Percentiles rank a stretch among this genome's conserved stretches.
Evolutionary conservation across 2,888 invertebrate species (phyloP).

Genomic region (Pseudococcus longispinus): DNA sequence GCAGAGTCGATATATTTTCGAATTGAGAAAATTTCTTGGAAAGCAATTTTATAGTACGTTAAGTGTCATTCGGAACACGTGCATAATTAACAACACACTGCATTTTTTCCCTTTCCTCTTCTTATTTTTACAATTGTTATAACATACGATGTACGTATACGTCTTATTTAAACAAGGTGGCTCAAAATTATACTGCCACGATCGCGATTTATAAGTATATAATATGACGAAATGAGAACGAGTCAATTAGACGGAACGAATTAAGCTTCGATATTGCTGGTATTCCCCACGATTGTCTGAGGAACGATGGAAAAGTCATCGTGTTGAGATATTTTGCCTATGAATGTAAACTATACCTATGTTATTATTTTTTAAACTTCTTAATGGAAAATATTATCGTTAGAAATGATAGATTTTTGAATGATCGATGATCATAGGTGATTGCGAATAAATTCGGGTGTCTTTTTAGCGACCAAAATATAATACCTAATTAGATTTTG

Average conservation of each 20-base stretch:
- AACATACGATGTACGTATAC: background rate
- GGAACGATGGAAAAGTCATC: background rate
- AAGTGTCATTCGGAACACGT: slow-evolving; percentile 28
- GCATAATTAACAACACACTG: slow-evolving; percentile 5
- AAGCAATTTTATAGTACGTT: slow-evolving; percentile 6
- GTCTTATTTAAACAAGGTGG: background rate
- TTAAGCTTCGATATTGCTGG: background rate
- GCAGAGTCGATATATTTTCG: slow-evolving; percentile 22
- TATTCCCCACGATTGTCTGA: background rate
- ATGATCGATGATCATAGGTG: too few relatives aligned
- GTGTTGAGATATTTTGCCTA: background rate
- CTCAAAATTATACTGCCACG: background rate
- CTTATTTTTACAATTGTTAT: background rate
- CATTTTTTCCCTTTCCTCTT: background rate
- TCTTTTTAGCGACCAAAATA: background rate
- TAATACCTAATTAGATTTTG: background rate
- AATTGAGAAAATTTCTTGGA: slow-evolving; percentile 27
- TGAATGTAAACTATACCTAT: background rate
- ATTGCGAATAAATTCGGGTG: too few relatives aligned
- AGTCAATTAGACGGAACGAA: slow-evolving; percentile 13
- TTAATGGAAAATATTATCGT: too few relatives aligned
- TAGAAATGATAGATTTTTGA: too few relatives aligned
- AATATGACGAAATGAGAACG: background rate
- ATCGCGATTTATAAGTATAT: background rate
- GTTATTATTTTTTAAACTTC: too few relatives aligned